phyloP scores from a whole-genome alignment of 2,888 invertebrate species.

The Oxyscelio sp. region DNA sequence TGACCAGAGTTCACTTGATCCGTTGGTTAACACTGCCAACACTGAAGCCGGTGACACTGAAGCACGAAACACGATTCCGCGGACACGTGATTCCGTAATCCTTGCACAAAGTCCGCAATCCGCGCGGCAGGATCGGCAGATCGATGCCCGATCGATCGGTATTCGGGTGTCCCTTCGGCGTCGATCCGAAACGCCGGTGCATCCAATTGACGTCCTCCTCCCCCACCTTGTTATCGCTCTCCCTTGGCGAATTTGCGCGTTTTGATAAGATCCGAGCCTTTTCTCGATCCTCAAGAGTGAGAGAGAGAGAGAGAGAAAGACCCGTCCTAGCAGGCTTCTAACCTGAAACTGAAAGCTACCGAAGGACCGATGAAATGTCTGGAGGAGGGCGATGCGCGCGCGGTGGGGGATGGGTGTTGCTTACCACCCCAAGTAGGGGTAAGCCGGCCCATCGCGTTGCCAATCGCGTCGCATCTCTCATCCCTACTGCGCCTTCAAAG shows the following conservation, averaged over 20 bases:
- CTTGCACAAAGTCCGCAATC: conserved; percentile 51
- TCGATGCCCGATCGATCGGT: conserved; percentile 36
- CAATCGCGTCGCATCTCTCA: conserved; percentile 83
- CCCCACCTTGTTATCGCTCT: conserved; percentile 33
- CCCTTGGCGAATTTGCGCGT: conserved; percentile 52
- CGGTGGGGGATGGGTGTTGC: conserved; percentile 84
- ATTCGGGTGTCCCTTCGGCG: conserved; percentile 15
- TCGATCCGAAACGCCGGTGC: background rate
- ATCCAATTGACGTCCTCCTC: conserved; percentile 1
- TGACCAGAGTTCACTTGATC: conserved; percentile 16
- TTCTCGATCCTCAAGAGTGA: conserved; percentile 74
- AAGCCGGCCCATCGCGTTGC: conserved; percentile 81
- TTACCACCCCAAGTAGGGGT: conserved; percentile 81
- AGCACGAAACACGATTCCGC: conserved; percentile 66
- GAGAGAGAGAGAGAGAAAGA: conserved; percentile 85
- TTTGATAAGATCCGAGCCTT: conserved; percentile 69
- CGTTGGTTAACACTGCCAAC: conserved; percentile 41
- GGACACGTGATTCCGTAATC: conserved; percentile 73
- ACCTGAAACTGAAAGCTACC: conserved; percentile 89
- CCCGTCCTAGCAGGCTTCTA: conserved; percentile 88
- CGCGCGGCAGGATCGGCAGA: background rate
- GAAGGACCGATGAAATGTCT: conserved; percentile 87
- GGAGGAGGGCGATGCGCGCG: conserved; percentile 86
- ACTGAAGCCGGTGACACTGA: conserved; percentile 44
- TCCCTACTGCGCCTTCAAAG: conserved; percentile 85